These are phyloP conservation scores for Ammodytes marinus DNA, from an alignment of 2,113 vertebrate genomes.

Conservation along the genomic window DNA sequence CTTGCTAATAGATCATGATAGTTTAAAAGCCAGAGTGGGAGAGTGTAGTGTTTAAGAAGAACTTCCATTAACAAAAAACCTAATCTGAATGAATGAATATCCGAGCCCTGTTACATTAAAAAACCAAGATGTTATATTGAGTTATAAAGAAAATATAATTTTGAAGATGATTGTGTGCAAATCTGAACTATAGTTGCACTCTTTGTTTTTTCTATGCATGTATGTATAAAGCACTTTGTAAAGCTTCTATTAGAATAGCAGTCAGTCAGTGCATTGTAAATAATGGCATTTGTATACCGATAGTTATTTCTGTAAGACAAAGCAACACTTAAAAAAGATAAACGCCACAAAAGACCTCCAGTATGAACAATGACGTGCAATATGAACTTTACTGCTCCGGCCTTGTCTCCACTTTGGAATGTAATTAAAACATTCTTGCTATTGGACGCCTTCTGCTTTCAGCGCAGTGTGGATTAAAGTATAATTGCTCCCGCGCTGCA, in stretches of 20 bases:
- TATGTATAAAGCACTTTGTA: neutral
- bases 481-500: constrained; percentile 38
- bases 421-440: constrained; percentile 73
- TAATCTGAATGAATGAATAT: constrained; percentile 5
- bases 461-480: constrained; percentile 47
- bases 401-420: constrained; percentile 57
- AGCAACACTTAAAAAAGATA: neutral
- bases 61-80: constrained; percentile 35
- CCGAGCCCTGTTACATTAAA: neutral
- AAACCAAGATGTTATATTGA: neutral
- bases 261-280: neutral
- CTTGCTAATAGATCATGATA: neutral
- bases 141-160: neutral
- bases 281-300: neutral
- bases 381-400: constrained; percentile 33
- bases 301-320: constrained; percentile 6
- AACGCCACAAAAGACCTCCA: neutral
- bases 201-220: neutral
- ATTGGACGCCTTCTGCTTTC: constrained; percentile 42
- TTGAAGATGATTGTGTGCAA: neutral
- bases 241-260: neutral
- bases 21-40: neutral
- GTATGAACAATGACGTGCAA: constrained; percentile 28
- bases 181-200: neutral
- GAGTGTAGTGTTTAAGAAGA: neutral